Percentiles rank a stretch among this genome's conserved stretches.
phyloP scores from a whole-genome alignment of 2,888 invertebrate species.

The Dasysyrphus albostriatus region DNA sequence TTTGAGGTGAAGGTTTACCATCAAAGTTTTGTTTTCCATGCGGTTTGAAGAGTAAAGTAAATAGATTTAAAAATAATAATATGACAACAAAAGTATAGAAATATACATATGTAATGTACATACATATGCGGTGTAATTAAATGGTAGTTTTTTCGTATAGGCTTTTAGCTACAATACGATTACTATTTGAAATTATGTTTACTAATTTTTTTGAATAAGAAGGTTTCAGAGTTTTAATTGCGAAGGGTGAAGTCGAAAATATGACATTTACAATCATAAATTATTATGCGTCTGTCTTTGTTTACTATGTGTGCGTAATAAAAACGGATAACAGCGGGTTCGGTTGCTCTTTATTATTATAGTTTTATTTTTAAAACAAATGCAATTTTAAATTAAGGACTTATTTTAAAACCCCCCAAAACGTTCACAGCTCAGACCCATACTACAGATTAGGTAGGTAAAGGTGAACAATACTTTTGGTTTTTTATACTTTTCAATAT shows the following conservation, averaged over 20 bases:
- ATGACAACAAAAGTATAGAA: background rate
- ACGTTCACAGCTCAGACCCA: no score
- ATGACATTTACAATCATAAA: constrained; percentile 58
- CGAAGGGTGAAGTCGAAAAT: constrained; percentile 47
- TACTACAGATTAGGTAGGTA: no score
- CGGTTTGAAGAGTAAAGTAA: background rate
- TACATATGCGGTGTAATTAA: background rate
- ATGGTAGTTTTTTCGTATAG: constrained; percentile 6
- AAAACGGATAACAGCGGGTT: background rate
- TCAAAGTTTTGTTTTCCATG: constrained; percentile 1
- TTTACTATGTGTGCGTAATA: constrained; percentile 35
- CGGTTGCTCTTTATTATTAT: no score
- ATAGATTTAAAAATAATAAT: constrained; percentile 14
- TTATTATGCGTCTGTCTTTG: constrained; percentile 47
- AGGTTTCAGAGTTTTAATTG: constrained; percentile 3
- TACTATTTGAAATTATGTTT: constrained; percentile 16
- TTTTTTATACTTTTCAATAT: no score
- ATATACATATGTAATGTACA: no score
- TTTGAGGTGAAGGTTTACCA: background rate
- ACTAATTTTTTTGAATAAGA: constrained; percentile 27
- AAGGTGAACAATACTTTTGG: no score
- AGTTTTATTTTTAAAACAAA: no score
- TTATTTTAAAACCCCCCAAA: no score
- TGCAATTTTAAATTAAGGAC: no score
- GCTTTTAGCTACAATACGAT: background rate